Base-by-base conservation (phyloP, 2,797 vertebrate species). In the Paguma larvata region DNA sequence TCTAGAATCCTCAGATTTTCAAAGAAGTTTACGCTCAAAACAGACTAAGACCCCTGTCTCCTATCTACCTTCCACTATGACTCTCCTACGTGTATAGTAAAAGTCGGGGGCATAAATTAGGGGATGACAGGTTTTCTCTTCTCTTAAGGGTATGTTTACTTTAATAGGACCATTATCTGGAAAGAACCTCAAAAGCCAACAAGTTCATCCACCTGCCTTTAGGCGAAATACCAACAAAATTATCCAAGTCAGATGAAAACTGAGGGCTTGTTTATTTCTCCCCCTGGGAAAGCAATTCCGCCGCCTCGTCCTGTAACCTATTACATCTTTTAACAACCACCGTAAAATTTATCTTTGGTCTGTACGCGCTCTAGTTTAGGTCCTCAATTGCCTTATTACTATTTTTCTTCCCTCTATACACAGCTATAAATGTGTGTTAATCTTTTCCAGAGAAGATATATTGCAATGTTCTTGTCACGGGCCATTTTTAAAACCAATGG, bases 171-270 rank as follows among this genome's bases (percentile, higher is more conserved):
- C 27, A 14, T 46, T 13, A 56, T 72, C 59, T 78, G 65, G 51
- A 91, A 94, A 97, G 62, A 96, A 65, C 8, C 77, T 80, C 77
- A 85, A 93, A 67, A 70, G 63, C 51, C 62, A 93, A 73, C 46
- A 93, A 85, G 79, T 89, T 80, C 70, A 78, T 82, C 85, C 89
- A 91, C 67, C 41, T 92, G 67, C 77, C 89, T 96, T 77, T 41
- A 78, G 65, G 96, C 32, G 44, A 89, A 97, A 95, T 41, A 32
- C 53, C 77, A 85, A 59, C 72, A 32, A 80, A 95, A 89, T 80
- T 27, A 73, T 21, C 70, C 15, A 53, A 38, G 68, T 48, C 80
- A 63, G 70, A 62, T 70, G 48, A 46, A 94, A 93, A 89, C 23
- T 9, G 14, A 34, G 53, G 62, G 48, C 72, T 48, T 62, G 56